These are phyloP conservation scores for Hystrix brachyura DNA, from an alignment of 2,113 vertebrate species.

Conservation along the genomic window DNA sequence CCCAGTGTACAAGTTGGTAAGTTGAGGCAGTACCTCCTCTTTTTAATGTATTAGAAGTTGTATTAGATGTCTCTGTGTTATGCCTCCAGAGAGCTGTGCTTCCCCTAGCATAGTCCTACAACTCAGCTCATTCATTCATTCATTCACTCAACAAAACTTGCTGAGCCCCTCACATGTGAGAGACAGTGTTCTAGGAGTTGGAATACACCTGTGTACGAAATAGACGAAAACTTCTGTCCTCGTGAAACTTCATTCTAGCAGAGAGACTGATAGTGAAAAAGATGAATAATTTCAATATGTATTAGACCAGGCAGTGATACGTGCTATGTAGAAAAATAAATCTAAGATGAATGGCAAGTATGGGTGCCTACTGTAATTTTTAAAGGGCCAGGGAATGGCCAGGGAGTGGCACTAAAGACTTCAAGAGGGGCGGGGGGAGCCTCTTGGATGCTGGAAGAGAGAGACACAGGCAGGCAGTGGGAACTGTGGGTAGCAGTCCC, in stretches of 20 bases:
- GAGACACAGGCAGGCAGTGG: background rate
- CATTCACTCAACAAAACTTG: background rate
- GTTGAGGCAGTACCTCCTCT: background rate
- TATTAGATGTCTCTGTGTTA: background rate
- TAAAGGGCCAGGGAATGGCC: background rate
- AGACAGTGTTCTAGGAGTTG: background rate
- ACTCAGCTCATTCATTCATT: background rate
- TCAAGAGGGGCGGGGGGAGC: background rate
- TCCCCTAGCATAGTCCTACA: background rate
- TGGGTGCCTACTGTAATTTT: background rate
- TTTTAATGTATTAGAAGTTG: background rate
- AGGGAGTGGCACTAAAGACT: background rate
- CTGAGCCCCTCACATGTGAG: background rate
- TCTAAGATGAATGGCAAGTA: background rate
- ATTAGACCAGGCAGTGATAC: background rate
- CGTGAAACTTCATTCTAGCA: background rate
- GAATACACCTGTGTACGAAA: background rate
- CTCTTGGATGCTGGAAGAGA: background rate
- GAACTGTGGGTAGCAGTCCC: background rate
- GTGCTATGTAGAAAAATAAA: background rate
- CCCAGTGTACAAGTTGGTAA: background rate
- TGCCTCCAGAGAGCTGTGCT: background rate
- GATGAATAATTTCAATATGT: background rate
- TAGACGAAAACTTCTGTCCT: background rate
- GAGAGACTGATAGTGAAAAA: background rate